These are phyloP conservation scores for Sepiola atlantica DNA, from an alignment of 2,888 invertebrate species.

Conservation along the genomic window DNA sequence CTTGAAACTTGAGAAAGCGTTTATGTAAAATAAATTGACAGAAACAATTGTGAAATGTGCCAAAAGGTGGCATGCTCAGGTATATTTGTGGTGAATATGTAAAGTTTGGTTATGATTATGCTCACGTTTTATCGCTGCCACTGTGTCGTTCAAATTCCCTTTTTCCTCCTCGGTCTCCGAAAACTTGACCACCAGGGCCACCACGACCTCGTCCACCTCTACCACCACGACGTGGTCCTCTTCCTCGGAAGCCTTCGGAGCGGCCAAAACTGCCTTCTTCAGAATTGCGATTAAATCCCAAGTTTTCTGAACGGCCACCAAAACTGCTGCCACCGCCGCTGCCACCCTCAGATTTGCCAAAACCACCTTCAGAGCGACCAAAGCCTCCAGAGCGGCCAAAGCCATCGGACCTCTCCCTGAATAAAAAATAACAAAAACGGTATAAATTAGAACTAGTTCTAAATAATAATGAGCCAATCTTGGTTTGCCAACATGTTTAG, in stretches of 20 bases:
- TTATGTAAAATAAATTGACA: not conserved
- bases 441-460: no score
- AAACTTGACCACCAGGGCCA: slow-evolving; percentile 57
- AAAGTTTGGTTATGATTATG: slow-evolving; percentile 56
- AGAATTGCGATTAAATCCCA: slow-evolving; percentile 44
- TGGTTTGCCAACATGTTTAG: no score
- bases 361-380: slow-evolving; percentile 44
- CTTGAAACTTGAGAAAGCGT: not conserved
- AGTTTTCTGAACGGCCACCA: slow-evolving; percentile 38
- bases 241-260: slow-evolving; percentile 42
- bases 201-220: slow-evolving; percentile 58
- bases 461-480: no score
- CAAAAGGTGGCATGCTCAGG: no score
- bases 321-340: not conserved
- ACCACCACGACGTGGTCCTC: slow-evolving; percentile 59
- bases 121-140: slow-evolving; percentile 92
- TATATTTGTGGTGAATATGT: no score
- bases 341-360: not conserved
- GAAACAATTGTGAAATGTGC: not conserved
- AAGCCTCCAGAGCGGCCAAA: slow-evolving; percentile 47
- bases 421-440: not conserved
- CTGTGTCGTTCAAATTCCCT: slow-evolving; percentile 96
- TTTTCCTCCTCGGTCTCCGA: slow-evolving; percentile 84
- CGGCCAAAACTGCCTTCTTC: slow-evolving; percentile 44
- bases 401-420: slow-evolving; percentile 48